Evolutionary conservation across 2,113 vertebrate genomes (phyloP).

Genomic region (Pelusios castaneus): DNA sequence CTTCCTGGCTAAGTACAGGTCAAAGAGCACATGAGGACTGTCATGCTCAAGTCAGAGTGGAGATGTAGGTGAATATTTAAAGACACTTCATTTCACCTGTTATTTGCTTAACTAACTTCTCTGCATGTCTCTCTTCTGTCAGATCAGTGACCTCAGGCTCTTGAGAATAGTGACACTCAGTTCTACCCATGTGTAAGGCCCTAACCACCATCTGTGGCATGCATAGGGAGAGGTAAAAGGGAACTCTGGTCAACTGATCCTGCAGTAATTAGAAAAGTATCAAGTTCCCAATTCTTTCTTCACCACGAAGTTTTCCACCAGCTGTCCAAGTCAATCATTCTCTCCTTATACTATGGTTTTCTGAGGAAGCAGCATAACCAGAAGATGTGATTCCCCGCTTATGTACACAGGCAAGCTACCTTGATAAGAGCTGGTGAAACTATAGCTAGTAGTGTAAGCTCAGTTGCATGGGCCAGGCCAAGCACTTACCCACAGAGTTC

Average conservation of each 20-base stretch:
- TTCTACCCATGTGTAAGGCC: conserved; percentile 22
- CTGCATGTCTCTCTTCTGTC: not conserved
- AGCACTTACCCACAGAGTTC: not conserved
- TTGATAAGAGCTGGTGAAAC: not conserved
- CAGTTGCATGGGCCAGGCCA: no score
- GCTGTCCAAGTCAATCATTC: not conserved
- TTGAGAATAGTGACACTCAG: not conserved
- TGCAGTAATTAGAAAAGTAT: conserved; percentile 14
- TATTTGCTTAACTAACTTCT: not conserved
- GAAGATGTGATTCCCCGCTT: not conserved
- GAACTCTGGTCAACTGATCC: not conserved
- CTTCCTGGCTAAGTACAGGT: not conserved
- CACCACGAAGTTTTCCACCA: not conserved
- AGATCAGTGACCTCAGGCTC: not conserved
- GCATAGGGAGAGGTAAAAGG: not conserved
- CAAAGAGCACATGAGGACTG: not conserved
- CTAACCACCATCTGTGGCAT: not conserved
- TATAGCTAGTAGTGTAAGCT: not conserved
- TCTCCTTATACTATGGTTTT: not conserved
- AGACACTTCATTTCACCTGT: not conserved
- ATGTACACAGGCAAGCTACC: not conserved
- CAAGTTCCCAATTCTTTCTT: fast-evolving
- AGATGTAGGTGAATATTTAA: not conserved
- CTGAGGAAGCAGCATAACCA: not conserved
- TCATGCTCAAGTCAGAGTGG: not conserved